Base-by-base conservation (phyloP, 1,140 invertebrate genomes). In the Mylabris phalerata region DNA sequence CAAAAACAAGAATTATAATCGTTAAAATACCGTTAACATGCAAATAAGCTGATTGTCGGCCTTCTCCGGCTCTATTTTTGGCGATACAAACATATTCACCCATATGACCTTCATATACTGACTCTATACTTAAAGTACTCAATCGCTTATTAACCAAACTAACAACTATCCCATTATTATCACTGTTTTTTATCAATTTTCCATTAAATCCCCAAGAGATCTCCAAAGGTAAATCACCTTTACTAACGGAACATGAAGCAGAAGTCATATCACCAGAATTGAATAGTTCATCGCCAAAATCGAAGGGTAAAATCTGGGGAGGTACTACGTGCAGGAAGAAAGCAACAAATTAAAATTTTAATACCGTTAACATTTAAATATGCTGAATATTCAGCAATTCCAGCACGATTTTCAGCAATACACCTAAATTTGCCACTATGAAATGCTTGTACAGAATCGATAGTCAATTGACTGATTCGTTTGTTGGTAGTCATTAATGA, bases 81-180 rank as follows among this genome's bases (percentile, higher is more conserved):
- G 84, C 86, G 19, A 82, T 75, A 68, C 87, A 89, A n/a, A 82
- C 83, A 67, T 88, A 89, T 73, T 86, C 84, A 59, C 88, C 88
- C 65, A 80, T 80, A 71, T 90, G 86, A 62, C 78, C 75, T 61
- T 82, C 82, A 38, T 77, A 77, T 54, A 83, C 78, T 0, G 74
- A 75, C 60, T 82, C 79, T 50, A 86, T 84, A 25, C 77, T 79
- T 49, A 86, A 71, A 68, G 55, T 60, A 55, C 65, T 69, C 10
- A 62, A 42, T 54, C 62, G 65, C 59, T 67, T 70, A 40, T 63
- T 63, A 7, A 62, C 61, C 43, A 60, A 61, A 42, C 38, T 62
- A 46, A 69, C 59, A 51, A 65, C 54, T 51, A 70, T 55, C 19
- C 64, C 66, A 46, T 68, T 47, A 19, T 32, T 32, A 32, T 19